A percentile compares a stretch with the other conserved stretches of the same genome.
phyloP scores from a whole-genome alignment of 2,888 invertebrate species.

The Chloroclystis v-ata region DNA sequence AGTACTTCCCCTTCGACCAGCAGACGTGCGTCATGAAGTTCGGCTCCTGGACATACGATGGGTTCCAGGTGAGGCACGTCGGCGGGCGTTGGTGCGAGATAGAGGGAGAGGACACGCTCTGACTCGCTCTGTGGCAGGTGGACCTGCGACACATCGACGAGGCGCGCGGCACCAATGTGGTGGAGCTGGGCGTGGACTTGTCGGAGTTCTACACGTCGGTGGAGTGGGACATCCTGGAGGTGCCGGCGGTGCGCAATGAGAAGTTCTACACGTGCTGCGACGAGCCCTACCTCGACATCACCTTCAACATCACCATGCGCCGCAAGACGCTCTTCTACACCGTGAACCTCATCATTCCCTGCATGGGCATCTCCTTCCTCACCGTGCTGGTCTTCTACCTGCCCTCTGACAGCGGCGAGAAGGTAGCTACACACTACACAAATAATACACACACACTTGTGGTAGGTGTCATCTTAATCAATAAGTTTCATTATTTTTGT shows the following conservation, averaged over 20 bases:
- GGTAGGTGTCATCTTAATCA: too few species aligned
- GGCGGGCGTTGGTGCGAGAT: not conserved
- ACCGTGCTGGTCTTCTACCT: slow-evolving; percentile 98
- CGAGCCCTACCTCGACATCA: slow-evolving; percentile 96
- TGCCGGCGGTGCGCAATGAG: slow-evolving; percentile 91
- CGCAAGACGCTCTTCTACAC: slow-evolving; percentile 98
- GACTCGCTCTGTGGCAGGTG: slow-evolving; percentile 85
- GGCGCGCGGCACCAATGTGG: slow-evolving; percentile 90
- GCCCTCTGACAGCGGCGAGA: slow-evolving; percentile 98
- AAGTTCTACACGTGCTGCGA: slow-evolving; percentile 98
- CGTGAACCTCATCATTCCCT: slow-evolving; percentile 97
- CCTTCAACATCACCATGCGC: slow-evolving; percentile 98
- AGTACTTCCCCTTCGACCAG: slow-evolving; percentile 95
- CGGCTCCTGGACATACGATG: slow-evolving; percentile 97
- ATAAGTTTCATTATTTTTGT: too few species aligned
- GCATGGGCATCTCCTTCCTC: slow-evolving; percentile 97
- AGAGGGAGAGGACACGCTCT: too few species aligned
- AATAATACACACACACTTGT: too few species aligned
- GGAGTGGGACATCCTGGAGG: slow-evolving; percentile 99
- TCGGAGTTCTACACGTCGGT: slow-evolving; percentile 99
- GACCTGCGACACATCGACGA: slow-evolving; percentile 95
- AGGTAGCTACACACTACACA: slow-evolving; percentile 51
- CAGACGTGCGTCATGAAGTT: slow-evolving; percentile 96
- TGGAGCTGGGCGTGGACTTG: slow-evolving; percentile 96
- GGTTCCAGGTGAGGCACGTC: slow-evolving; percentile 87